Base-by-base conservation (phyloP, 2,113 vertebrate species). In the Eulacestoma nigropectus region DNA sequence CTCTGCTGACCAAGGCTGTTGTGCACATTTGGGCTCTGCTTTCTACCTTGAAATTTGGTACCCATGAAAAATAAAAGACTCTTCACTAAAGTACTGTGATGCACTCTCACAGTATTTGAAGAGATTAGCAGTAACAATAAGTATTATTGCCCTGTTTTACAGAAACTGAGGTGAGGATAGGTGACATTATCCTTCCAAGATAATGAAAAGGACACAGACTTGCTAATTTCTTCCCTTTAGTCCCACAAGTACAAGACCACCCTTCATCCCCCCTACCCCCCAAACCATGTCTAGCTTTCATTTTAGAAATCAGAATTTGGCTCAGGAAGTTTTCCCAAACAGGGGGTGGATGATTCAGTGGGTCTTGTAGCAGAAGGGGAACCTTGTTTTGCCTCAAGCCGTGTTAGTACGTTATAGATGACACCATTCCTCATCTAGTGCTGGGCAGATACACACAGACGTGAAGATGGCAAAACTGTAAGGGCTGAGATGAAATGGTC, bases 241-340 rank as follows among this genome's bases (percentile, higher is more conserved):
- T 29, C 46, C 15, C 30, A 68, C 25, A 81, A 32, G 16, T 41
- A n/a, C 8, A 39, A 75, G 56, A 42, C 4, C 3, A 53, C 5
- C 4, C 10, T 37, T 72, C 32, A 49, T 49, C 8, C 4, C 0
- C 19, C 47, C 14, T 9, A 4, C 6, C 10, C 26, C 1, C 3
- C 3, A 18, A n/a, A 33, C 21, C 7, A 26, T 3, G 10, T 11
- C 32, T 56, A 39, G 6, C 11, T 62, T 87, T 69, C 33, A 41
- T 50, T 67, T 84, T 35, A 78, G 42, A 70, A 70, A 53, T 7
- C 72, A 70, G 29, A 72, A 56, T 56, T 78, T 60, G 25, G 8
- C 47, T 55, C 10, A 19, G 44, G 18, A 14, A 63, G 17, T 59
- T 88, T 81, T 90, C 16, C 49, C 1, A 12, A 52, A 33, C 26